Conservation (phyloP, 2,888 invertebrate species). For the Hedya salicella region DNA sequence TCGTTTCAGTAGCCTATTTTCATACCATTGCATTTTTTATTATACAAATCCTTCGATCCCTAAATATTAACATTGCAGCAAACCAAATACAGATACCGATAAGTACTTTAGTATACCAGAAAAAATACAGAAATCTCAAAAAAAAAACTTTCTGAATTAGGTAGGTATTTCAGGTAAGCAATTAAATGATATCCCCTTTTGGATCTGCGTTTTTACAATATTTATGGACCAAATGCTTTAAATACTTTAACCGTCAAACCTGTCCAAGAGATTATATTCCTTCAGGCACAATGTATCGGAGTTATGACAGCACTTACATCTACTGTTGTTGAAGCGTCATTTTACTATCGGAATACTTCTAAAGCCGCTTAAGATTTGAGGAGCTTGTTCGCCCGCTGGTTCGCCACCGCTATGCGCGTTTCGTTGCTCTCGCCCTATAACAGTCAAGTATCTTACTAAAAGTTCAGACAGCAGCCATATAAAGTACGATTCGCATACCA, state of each 20-base stretch:
- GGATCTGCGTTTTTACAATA: background rate
- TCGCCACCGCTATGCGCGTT: conserved; percentile 94
- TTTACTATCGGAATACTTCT: conserved; percentile 36
- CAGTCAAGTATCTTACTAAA: conserved; percentile 42
- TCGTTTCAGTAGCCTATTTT: background rate
- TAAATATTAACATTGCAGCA: background rate
- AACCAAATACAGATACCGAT: background rate
- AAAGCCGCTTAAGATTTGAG: conserved; percentile 87
- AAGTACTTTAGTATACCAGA: too few species aligned
- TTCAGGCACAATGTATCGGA: conserved; percentile 24
- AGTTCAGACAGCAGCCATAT: conserved; percentile 24
- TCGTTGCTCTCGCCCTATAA: conserved; percentile 93
- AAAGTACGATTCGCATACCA: background rate
- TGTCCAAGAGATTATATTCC: background rate
- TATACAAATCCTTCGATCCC: background rate
- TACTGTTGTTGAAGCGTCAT: conserved; percentile 48
- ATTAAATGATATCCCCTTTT: background rate
- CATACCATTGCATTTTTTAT: background rate
- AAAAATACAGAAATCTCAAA: too few species aligned
- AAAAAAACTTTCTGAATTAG: too few species aligned
- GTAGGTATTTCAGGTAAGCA: too few species aligned
- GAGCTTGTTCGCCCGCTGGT: conserved; percentile 95
- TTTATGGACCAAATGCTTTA: conserved; percentile 7
- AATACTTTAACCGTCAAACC: background rate
- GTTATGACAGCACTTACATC: conserved; percentile 37